Conservation (phyloP, 2,888 invertebrate species). For the Lasioglossum oenotherae region DNA sequence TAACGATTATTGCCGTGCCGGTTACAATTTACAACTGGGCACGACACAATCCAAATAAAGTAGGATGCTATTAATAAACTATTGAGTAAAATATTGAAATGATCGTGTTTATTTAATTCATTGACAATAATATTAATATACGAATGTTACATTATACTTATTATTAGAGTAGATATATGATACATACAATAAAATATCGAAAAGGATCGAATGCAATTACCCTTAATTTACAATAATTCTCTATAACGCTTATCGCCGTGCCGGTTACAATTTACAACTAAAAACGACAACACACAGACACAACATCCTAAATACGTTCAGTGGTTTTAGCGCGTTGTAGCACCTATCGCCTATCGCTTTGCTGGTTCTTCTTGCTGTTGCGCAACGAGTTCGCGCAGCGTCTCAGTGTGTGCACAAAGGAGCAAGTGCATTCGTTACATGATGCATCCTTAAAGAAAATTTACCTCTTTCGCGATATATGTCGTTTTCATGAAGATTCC, state of each 20-base stretch:
- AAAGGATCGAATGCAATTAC: not conserved
- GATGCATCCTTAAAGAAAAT: slow-evolving; percentile 71
- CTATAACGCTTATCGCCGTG: not conserved
- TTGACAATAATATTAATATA: not conserved
- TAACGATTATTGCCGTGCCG: too few species aligned
- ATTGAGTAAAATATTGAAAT: not conserved
- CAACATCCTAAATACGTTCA: not conserved
- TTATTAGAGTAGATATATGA: not conserved
- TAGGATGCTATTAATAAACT: not conserved
- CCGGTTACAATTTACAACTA: not conserved
- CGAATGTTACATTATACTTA: not conserved
- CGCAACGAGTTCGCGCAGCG: slow-evolving; percentile 71
- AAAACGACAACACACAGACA: not conserved
- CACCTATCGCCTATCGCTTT: slow-evolving; percentile 20
- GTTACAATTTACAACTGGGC: too few species aligned
- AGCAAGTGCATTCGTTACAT: slow-evolving; percentile 65
- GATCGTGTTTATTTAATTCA: not conserved
- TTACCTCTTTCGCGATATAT: slow-evolving; percentile 44
- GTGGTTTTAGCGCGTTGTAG: slow-evolving; percentile 22
- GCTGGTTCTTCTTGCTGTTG: slow-evolving; percentile 57
- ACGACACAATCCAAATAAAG: too few species aligned
- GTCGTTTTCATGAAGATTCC: slow-evolving; percentile 55
- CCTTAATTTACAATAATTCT: not conserved
- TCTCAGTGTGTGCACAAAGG: slow-evolving; percentile 72
- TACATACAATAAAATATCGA: not conserved